Percentiles rank a stretch among this genome's conserved stretches.
These are phyloP conservation scores for Drosophila villosipedis DNA, from an alignment of 2,888 invertebrate species.

Conservation along the genomic window DNA sequence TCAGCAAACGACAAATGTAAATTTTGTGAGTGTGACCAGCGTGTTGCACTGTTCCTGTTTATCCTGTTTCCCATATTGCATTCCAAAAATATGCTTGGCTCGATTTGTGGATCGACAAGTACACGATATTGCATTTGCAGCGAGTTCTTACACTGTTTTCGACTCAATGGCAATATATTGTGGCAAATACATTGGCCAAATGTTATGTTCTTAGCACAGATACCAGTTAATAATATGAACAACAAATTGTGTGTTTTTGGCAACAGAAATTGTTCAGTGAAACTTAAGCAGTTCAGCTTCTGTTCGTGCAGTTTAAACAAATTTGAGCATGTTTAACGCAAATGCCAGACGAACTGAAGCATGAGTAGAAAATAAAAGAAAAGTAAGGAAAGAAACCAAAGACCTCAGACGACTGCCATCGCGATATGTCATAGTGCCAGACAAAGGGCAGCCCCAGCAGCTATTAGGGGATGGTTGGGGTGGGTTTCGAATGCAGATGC, in stretches of 20 bases:
- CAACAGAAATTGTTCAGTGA: neutral
- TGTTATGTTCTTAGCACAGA: neutral
- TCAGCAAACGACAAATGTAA: slow-evolving; percentile 46
- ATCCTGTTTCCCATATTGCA: slow-evolving; percentile 51
- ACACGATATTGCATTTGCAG: slow-evolving; percentile 11
- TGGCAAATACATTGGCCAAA: too few species aligned
- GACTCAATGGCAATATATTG: slow-evolving; percentile 3
- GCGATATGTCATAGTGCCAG: slow-evolving; percentile 69
- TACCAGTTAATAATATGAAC: neutral
- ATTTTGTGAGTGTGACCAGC: slow-evolving; percentile 30
- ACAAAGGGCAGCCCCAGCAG: slow-evolving; percentile 51
- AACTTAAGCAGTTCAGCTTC: neutral
- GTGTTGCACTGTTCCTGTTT: slow-evolving; percentile 37
- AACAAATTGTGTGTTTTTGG: neutral
- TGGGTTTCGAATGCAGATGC: slow-evolving; percentile 9
- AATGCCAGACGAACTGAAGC: slow-evolving; percentile 43
- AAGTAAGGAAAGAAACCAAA: slow-evolving; percentile 20
- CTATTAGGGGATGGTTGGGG: neutral
- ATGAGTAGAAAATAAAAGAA: slow-evolving; percentile 53
- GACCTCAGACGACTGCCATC: slow-evolving; percentile 52
- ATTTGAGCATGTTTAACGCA: slow-evolving; percentile 31
- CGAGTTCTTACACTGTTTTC: neutral
- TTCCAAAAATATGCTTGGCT: slow-evolving; percentile 4
- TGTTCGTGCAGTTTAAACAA: slow-evolving; percentile 13
- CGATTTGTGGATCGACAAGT: slow-evolving; percentile 15